Conservation (phyloP, 2,113 vertebrate species). For the Gopherus evgoodei region DNA sequence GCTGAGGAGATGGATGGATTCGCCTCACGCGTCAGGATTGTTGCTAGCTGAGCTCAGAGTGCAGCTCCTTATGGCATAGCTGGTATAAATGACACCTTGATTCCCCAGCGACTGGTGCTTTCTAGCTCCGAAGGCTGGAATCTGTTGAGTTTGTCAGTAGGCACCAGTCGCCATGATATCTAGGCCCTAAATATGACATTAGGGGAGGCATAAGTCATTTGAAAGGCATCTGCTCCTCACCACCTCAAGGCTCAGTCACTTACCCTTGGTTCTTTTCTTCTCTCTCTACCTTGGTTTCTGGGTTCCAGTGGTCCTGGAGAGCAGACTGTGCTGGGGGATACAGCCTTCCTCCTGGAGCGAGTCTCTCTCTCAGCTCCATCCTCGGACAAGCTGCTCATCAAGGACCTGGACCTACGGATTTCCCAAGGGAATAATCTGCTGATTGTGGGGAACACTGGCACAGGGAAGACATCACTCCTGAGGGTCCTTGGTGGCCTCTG, state of each 20-base stretch:
- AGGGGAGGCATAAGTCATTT: neutral
- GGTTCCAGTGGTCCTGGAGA: constrained; percentile 69
- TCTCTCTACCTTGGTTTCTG: constrained; percentile 44
- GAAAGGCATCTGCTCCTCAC: neutral
- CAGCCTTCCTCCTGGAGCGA: constrained; percentile 87
- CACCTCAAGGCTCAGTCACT: fast-evolving
- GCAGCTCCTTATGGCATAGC: fast-evolving
- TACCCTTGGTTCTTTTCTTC: neutral
- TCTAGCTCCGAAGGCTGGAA: neutral
- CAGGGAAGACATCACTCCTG: constrained; percentile 94
- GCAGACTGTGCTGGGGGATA: constrained; percentile 72
- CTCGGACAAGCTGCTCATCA: constrained; percentile 88
- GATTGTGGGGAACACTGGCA: constrained; percentile 95
- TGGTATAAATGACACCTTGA: neutral
- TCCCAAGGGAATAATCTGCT: constrained; percentile 88
- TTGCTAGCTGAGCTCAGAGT: neutral
- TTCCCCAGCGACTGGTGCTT: neutral
- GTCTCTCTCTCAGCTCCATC: constrained; percentile 86
- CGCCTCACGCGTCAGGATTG: neutral
- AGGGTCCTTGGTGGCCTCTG: constrained; percentile 92
- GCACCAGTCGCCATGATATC: neutral
- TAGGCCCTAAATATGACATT: neutral
- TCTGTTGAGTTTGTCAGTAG: neutral
- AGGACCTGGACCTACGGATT: constrained; percentile 89
- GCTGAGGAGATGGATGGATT: neutral